These are phyloP conservation scores for Copidosoma aretas DNA, from an alignment of 2,888 invertebrate species.

Conservation along the genomic window DNA sequence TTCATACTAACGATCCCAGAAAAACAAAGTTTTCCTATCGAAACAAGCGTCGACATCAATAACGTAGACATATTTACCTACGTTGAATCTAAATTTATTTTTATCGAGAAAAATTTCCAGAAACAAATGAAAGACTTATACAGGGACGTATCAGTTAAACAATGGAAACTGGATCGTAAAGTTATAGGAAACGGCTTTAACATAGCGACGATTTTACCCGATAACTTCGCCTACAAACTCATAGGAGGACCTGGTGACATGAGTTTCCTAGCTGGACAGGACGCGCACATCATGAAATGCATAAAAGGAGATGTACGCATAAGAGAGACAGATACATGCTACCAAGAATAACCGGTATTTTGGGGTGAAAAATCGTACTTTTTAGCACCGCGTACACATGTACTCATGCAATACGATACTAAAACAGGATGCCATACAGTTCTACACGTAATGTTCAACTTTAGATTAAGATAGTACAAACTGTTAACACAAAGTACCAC, in stretches of 20 bases:
- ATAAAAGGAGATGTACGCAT: neutral
- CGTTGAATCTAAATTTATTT: neutral
- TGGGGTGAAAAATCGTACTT: neutral
- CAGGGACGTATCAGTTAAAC: neutral
- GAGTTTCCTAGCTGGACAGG: neutral
- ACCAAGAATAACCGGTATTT: neutral
- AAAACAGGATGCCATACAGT: constrained; percentile 2
- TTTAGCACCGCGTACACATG: neutral
- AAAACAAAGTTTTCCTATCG: neutral
- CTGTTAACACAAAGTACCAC: constrained; percentile 1
- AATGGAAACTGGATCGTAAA: neutral
- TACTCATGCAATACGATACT: constrained; percentile 5
- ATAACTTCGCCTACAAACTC: neutral
- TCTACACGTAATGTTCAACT: constrained; percentile 6
- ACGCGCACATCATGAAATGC: neutral
- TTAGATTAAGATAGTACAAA: constrained; percentile 24
- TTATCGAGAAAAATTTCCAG: neutral
- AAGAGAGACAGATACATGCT: neutral
- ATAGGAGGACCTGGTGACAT: neutral
- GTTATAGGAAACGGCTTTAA: neutral
- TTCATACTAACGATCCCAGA: neutral
- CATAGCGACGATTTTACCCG: neutral
- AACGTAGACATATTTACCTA: neutral
- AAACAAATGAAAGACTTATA: neutral
- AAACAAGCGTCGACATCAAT: neutral